These are phyloP conservation scores for Poeciliopsis turrubarensis DNA, from an alignment of 2,113 vertebrate genomes.

Conservation along the genomic window DNA sequence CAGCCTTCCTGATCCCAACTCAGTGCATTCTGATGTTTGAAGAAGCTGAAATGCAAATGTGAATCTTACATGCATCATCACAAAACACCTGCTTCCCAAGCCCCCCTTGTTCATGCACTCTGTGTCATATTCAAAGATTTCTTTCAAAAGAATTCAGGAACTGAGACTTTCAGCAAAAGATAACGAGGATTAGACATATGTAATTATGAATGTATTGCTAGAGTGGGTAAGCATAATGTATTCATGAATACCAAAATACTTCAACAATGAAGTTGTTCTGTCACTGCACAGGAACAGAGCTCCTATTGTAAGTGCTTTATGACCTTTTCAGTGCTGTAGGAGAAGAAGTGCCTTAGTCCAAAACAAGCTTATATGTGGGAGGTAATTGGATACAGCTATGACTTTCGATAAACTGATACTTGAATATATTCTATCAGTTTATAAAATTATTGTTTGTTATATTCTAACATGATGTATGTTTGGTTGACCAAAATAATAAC, in stretches of 20 bases:
- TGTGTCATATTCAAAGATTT: conserved; percentile 31
- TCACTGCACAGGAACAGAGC: neutral
- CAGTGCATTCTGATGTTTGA: conserved; percentile 13
- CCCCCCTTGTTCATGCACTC: conserved; percentile 36
- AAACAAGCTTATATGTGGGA: neutral
- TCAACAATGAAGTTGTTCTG: conserved; percentile 46
- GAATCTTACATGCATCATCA: conserved; percentile 41
- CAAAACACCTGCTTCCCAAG: conserved; percentile 52
- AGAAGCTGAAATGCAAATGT: conserved; percentile 32
- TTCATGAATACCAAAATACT: conserved; percentile 63
- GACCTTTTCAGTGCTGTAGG: conserved; percentile 20
- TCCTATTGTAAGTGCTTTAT: conserved; percentile 12
- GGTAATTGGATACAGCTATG: neutral
- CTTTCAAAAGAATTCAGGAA: conserved; percentile 29
- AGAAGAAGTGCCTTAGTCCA: neutral
- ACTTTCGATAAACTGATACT: neutral
- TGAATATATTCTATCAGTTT: neutral
- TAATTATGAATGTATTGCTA: conserved; percentile 66
- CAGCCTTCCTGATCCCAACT: neutral
- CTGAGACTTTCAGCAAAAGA: conserved; percentile 52
- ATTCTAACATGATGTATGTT: conserved; percentile 10
- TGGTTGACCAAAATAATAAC: conserved; percentile 15
- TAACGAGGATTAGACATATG: conserved; percentile 67
- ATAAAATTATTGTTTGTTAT: conserved; percentile 2
- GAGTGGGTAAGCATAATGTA: conserved; percentile 53